A percentile compares a stretch with the other conserved stretches of the same genome.
These are phyloP conservation scores for Theonella swinhoei DNA, from an alignment of 37 sponge, comb jelly and placozoan species.

Conservation along the genomic window DNA sequence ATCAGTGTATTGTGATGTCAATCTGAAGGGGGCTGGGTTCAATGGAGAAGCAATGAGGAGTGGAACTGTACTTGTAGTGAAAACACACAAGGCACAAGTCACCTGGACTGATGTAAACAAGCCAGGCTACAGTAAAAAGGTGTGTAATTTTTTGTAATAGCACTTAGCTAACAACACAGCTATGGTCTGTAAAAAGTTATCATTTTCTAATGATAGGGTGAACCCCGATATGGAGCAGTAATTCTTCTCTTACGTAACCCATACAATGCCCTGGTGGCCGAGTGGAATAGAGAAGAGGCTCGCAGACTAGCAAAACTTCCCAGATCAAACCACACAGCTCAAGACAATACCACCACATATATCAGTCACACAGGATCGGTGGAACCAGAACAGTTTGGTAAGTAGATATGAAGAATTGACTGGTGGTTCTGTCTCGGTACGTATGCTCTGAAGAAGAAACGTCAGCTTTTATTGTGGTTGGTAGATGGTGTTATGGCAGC, in stretches of 20 bases:
- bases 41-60: constrained; percentile 32
- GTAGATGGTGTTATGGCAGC: too few relatives aligned
- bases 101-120: not conserved
- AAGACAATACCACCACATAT: not conserved
- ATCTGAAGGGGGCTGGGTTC: constrained; percentile 15
- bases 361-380: not conserved
- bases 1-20: constrained; percentile 43
- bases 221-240: not conserved
- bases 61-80: constrained; percentile 42
- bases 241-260: constrained; percentile 44
- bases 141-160: not conserved
- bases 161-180: too few relatives aligned
- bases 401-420: too few relatives aligned
- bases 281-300: constrained; percentile 22
- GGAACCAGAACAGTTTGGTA: not conserved
- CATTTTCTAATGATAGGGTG: not conserved
- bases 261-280: constrained; percentile 40
- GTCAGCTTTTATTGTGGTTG: too few relatives aligned
- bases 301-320: too few relatives aligned
- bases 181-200: too few relatives aligned
- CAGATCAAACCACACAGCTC: too few relatives aligned
- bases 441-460: too few relatives aligned
- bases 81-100: constrained; percentile 20
- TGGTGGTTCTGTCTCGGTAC: too few relatives aligned
- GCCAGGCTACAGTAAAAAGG: not conserved